These are phyloP conservation scores for Zonotrichia leucophrys DNA, from an alignment of 2,113 vertebrate species.

Conservation along the genomic window DNA sequence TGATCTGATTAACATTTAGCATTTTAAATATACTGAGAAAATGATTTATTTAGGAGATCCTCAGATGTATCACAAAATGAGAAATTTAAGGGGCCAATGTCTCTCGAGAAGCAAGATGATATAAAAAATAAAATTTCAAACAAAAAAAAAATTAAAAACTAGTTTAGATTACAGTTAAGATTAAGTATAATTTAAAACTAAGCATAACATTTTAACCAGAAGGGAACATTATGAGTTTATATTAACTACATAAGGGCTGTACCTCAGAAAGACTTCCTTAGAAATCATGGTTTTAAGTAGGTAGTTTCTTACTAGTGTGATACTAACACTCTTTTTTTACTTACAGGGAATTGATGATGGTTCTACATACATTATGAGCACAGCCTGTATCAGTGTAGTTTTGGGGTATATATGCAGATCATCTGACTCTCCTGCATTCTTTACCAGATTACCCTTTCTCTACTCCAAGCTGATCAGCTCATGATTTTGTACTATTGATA, in stretches of 20 bases:
- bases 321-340: not conserved
- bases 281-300: not conserved
- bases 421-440: not conserved
- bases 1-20: not conserved
- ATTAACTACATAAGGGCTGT: not conserved
- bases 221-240: not conserved
- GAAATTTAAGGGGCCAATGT: not conserved
- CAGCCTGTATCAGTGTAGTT: not conserved
- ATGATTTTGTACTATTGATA: fast-evolving
- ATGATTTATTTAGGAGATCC: not conserved
- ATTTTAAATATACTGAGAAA: not conserved
- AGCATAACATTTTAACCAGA: not conserved
- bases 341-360: not conserved
- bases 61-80: not conserved
- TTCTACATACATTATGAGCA: not conserved
- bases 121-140: not conserved
- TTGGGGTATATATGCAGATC: not conserved
- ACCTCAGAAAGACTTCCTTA: not conserved
- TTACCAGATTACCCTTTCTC: not conserved
- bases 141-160: not conserved
- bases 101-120: not conserved
- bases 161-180: not conserved
- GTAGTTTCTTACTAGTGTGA: not conserved
- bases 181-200: not conserved
- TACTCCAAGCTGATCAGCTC: not conserved